Evolutionary conservation across 2,113 vertebrate genomes (phyloP), one percentile per base, ranked within the genome.

Genomic region (Regulus satrapa): DNA sequence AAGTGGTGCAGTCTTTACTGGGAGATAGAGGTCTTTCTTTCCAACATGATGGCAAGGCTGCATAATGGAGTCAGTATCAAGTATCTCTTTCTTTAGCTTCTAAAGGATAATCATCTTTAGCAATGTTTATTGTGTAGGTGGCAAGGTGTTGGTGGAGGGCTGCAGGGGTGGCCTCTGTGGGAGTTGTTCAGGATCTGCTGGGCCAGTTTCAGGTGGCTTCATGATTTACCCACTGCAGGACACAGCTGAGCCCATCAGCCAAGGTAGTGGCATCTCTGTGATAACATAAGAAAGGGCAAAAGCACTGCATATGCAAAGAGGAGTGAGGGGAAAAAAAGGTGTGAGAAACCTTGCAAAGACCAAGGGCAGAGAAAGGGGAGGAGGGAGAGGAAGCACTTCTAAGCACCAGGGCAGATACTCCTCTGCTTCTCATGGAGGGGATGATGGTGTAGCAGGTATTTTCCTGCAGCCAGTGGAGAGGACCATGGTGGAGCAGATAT

Each of bases 401-500:
- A 75, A 36, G 20, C 1, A 2, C 14, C 25, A 31, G 36, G 58
- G 26, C 45, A 73, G 40, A 45, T 49, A 38, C 0, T 90, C 7
- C 32, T 54, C 18, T 82, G 52, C 25, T n/a, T 31, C 31, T 18
- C 13, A 1, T 67, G 26, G 48, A 48, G 14, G 40, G 75, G n/a
- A 23, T 54, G 24, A 26, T 3, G 8, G 23, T 54, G 14, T 51
- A 82, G 46, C 41, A 43, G 18, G 5, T 91, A 5, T 40, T 91
- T 61, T 61, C 51, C 40, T 80, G n/a, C 40, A 52, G 32, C 19
- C 18, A 1, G 1, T 54, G 54, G 20, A 75, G 46, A 21, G 28
- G 13, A 34, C n/a, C 9, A 3, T 1, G 2, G 2, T 5, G 3
- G 36, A 51, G 43, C 45, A 87, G 29, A 23, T 63, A 17, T 4